Evolutionary conservation across 2,797 vertebrate genomes (phyloP), one percentile per base, ranked within the genome.

Genomic region (Tragelaphus oryx): DNA sequence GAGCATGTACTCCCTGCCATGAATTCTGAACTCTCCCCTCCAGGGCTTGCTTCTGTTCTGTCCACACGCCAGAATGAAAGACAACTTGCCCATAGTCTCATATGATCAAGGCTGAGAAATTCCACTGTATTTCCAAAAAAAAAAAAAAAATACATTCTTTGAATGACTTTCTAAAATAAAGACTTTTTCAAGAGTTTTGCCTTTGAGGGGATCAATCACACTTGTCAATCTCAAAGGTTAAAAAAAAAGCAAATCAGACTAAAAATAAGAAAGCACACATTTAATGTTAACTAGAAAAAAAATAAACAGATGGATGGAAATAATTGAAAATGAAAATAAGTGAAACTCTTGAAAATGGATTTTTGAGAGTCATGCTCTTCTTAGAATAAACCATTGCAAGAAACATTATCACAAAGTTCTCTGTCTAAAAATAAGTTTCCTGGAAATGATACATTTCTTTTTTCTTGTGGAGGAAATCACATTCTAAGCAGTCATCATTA

Each of bases 1-100:
- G 89, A 97, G 91, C 92, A 81, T 95, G 87, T 91, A 87, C 95
- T 95, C 94, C 96, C 95, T 96, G 97, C 96, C 95, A 96, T 93
- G 93, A 96, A 94, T 92, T 93, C 33, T 93, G 94, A 96, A 92
- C 92, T 96, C 78, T 96, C 79, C 96, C 95, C 96, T 94, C 96
- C 95, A 95, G 95, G 89, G 95, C 76, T 88, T 96, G 97, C 97
- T 98, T 97, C 98, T 98, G 97, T 98, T 97, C 91, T 98, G 97
- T 97, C 65, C 93, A 88, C 68, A 96, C 54, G 96, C 97, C 98
- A 98, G 95, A 91, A 79, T 65, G 92, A 87, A 95, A 88, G 44
- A 96, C 96, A 95, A 37, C 8, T 95, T 90, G 83, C 54, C 62
- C 74, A 95, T 84, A 57, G 88, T 95, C 57, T 95, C 93, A 89